A percentile compares a stretch with the other conserved stretches of the same genome.
Conservation (phyloP, 2,888 invertebrate genomes). For the Hemaris fuciformis region DNA sequence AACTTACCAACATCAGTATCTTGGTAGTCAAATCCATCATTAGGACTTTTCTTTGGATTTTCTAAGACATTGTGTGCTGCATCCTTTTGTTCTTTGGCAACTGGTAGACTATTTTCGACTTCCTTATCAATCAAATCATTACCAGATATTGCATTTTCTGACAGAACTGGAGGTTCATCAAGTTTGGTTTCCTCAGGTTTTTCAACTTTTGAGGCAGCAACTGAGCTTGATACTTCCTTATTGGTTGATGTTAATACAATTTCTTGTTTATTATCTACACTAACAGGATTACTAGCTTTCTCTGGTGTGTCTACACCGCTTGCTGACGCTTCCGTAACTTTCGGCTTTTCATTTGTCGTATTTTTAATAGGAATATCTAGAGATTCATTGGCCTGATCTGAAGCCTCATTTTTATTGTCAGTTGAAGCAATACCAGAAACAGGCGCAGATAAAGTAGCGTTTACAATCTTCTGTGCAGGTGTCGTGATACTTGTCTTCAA, state of each 20-base stretch:
- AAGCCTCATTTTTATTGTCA: constrained; percentile 9
- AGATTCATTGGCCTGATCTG: constrained; percentile 8
- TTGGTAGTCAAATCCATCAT: constrained; percentile 35
- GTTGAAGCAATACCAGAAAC: constrained; percentile 13
- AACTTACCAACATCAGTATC: constrained; percentile 23
- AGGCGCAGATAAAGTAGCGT: constrained; percentile 13
- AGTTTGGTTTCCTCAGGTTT: background rate
- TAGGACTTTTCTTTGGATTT: constrained; percentile 29
- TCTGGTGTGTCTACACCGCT: too few species aligned
- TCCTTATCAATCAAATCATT: constrained; percentile 17
- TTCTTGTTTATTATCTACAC: background rate
- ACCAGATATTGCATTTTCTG: background rate
- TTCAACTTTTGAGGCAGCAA: background rate
- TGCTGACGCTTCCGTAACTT: constrained; percentile 12
- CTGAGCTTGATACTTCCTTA: constrained; percentile 9
- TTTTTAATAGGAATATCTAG: constrained; percentile 13
- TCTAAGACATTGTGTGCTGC: constrained; percentile 22
- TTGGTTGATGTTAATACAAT: constrained; percentile 17
- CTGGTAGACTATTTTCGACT: constrained; percentile 2
- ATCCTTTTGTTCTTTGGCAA: background rate
- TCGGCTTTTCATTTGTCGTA: background rate
- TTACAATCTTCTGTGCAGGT: constrained; percentile 11
- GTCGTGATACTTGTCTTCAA: constrained; percentile 32
- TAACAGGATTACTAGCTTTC: background rate
- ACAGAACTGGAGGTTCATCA: constrained; percentile 11